These are phyloP conservation scores for Labeo catla DNA, from an alignment of 2,113 vertebrate species.

Conservation along the genomic window DNA sequence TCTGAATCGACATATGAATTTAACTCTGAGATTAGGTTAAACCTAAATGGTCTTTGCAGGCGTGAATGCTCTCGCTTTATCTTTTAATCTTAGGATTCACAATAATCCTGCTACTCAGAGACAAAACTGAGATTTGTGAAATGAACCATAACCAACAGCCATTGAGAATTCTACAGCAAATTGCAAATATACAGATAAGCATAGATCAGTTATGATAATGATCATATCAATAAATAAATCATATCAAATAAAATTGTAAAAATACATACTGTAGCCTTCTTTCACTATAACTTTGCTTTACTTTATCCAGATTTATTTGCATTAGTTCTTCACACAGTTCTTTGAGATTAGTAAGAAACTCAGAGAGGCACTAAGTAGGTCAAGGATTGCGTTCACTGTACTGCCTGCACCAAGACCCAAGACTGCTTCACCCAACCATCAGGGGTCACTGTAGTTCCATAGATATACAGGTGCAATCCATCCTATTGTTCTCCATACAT, in stretches of 20 bases:
- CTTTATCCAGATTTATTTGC: slow-evolving; percentile 53
- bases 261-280: not conserved
- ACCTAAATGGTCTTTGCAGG: not conserved
- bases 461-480: slow-evolving; percentile 9
- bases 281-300: slow-evolving; percentile 32
- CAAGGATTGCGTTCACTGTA: slow-evolving; percentile 55
- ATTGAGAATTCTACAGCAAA: not conserved
- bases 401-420: not conserved
- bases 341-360: slow-evolving; percentile 55
- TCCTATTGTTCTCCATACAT: slow-evolving; percentile 35
- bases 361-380: slow-evolving; percentile 59
- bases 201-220: no score
- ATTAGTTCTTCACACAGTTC: slow-evolving; percentile 56
- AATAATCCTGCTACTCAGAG: not conserved
- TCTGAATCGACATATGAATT: not conserved
- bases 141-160: not conserved
- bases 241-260: no score
- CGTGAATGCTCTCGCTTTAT: not conserved
- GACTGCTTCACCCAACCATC: slow-evolving; percentile 41
- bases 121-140: not conserved
- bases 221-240: not conserved
- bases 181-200: no score
- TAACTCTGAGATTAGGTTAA: not conserved
- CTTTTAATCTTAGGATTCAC: not conserved
- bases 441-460: slow-evolving; percentile 62